Evolutionary conservation across 2,888 invertebrate genomes (phyloP).

Genomic region (Bellardia bayeri): DNA sequence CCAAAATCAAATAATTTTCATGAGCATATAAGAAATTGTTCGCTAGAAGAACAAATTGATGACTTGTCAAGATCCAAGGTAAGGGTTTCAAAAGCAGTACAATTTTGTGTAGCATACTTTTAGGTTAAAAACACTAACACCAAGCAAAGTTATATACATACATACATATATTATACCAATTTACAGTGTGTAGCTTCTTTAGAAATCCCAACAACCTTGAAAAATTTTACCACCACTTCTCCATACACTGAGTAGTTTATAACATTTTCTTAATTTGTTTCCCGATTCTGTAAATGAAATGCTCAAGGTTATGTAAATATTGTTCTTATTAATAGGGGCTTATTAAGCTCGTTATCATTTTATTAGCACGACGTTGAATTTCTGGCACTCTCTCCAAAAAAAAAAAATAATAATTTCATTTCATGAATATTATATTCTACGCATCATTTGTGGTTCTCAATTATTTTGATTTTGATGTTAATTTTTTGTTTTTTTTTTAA

Average conservation of each 20-base stretch:
- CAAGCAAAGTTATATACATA: neutral
- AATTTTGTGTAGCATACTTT: neutral
- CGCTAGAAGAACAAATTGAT: no score
- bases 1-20: no score
- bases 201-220: slow-evolving; percentile 36
- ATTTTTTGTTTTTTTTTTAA: neutral
- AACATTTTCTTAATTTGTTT: neutral
- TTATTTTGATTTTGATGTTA: slow-evolving; percentile 13
- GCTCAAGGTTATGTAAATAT: slow-evolving; percentile 79
- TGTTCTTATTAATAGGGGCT: slow-evolving; percentile 48
- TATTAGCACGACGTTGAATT: neutral
- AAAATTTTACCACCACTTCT: neutral
- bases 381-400: neutral
- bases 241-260: neutral
- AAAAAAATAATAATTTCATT: neutral
- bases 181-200: neutral
- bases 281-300: slow-evolving; percentile 47
- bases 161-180: neutral
- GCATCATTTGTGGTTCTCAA: slow-evolving; percentile 50
- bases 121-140: neutral
- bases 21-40: no score
- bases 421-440: slow-evolving; percentile 59
- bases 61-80: no score
- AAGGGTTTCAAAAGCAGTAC: no score
- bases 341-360: slow-evolving; percentile 37